Percentiles rank a stretch among this genome's conserved stretches.
phyloP scores from a whole-genome alignment of 2,113 vertebrate species.

The Sus scrofa region T2T-Sscrofa CM000818.6:45095001-45095500 shows the following conservation, averaged over 20 bases:
- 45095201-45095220: background rate
- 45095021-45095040: no score
- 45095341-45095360: constrained; percentile 36
- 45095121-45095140: constrained; percentile 29
- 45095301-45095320: background rate
- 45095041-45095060: no score
- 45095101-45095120: background rate
- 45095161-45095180: constrained; percentile 16
- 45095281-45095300: constrained; percentile 40
- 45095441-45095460: no score
- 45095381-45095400: constrained; percentile 36
- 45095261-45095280: background rate
- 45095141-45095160: background rate
- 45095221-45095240: constrained; percentile 10
- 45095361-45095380: background rate
- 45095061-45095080: constrained; percentile 28
- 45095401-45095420: background rate
- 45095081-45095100: constrained; percentile 44
- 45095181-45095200: background rate
- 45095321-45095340: constrained; percentile 10
- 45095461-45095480: no score
- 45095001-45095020: no score
- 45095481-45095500: no score
- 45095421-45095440: no score
- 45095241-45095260: background rate